Evolutionary conservation across 2,797 vertebrate genomes (phyloP), one percentile per base, ranked within the genome.

Genomic region (Cheirogaleus major): DNA sequence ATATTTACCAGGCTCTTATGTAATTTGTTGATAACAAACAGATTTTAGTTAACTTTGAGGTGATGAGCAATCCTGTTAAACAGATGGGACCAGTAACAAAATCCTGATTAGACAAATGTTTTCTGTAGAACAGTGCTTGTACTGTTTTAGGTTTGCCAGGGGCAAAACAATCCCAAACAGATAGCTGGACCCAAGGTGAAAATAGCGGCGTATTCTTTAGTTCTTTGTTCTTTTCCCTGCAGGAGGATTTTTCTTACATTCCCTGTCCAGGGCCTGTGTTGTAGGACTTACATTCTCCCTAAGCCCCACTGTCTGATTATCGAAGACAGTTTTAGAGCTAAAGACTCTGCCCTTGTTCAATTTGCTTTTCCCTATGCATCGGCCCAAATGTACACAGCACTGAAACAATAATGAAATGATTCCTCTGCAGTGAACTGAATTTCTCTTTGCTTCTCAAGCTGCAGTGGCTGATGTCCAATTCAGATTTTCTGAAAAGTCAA

Each of bases 11-110:
- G 89, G 55, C 78, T 96, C 65, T 97, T 96, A 87, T 94, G 91
- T 97, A 90, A 94, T 97, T 98, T 98, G 96, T 97, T 98, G 98
- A 98, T 97, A 95, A 96, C 95, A 98, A 98, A 98, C 98, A 98
- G 97, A 98, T 98, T 98, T 98, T 91, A 97, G 97, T 93, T 98
- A 98, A 97, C 98, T 98, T 98, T 97, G 98, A 98, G 98, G 96
- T 95, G 96, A 97, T 93, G 89, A 88, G 96, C 91, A 95, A 97
- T 98, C 98, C 97, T 83, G 97, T 97, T 96, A 98, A 98, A 96
- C 98, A 98, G 98, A 99, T 98, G 98, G 98, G 98, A 97, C 98
- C 97, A 97, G 85, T 95, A 93, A 86, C 97, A 97, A 97, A 96
- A 97, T 96, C 95, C 86, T 82, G 93, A 92, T 97, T 79, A 97